phyloP scores from a whole-genome alignment of 2,797 vertebrate species.

The Malurus leucopterus region DNA sequence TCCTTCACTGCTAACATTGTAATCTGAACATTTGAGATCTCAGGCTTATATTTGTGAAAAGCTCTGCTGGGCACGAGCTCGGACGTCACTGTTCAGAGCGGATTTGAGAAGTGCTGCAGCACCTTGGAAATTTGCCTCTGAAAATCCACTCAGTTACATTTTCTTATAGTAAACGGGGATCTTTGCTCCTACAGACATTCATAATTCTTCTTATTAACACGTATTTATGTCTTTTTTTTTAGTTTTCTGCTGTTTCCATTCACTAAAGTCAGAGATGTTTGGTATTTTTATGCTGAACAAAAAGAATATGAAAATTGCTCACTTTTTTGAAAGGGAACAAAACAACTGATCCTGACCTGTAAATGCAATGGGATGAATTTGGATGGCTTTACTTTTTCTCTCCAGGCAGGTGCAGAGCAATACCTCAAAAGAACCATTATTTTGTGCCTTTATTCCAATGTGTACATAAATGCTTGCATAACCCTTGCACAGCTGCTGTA shows the following conservation, averaged over 20 bases:
- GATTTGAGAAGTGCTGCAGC: background rate
- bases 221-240: background rate
- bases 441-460: conserved; percentile 51
- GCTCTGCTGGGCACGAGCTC: background rate
- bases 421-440: conserved; percentile 57
- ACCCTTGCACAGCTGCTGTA: conserved; percentile 63
- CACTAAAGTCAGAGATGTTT: background rate
- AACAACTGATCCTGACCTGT: background rate
- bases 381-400: conserved; percentile 24
- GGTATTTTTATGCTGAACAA: background rate
- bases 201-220: background rate
- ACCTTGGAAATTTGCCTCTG: background rate
- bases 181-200: background rate
- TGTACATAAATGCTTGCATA: conserved; percentile 65
- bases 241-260: background rate
- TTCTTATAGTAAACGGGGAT: background rate
- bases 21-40: background rate
- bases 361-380: background rate
- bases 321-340: background rate
- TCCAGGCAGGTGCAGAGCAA: conserved; percentile 42
- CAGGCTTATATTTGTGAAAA: background rate
- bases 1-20: background rate
- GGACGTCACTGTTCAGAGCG: fast-evolving
- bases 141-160: background rate
- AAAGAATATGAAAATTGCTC: background rate